Evolutionary conservation across 2,888 invertebrate species (phyloP).

Genomic region (Eilema depressum): DNA sequence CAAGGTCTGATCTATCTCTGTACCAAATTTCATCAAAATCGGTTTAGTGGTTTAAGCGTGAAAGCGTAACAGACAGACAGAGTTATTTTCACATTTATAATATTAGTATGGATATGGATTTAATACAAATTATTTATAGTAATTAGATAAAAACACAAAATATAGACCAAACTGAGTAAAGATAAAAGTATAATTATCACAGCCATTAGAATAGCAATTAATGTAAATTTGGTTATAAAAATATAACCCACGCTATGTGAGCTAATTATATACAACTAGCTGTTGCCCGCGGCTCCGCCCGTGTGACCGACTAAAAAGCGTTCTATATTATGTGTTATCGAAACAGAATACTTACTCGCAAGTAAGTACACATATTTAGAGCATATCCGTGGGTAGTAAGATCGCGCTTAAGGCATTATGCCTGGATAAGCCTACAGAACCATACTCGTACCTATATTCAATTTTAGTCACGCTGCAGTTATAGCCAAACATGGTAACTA

Average conservation of each 20-base stretch:
- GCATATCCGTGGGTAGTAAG: too few species aligned
- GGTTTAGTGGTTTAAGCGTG: too few species aligned
- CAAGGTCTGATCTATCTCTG: too few species aligned
- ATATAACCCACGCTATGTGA: not conserved
- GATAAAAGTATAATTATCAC: not conserved
- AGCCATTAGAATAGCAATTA: not conserved
- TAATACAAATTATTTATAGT: not conserved
- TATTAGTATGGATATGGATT: too few species aligned
- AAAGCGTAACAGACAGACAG: too few species aligned
- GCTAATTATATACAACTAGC: conserved; percentile 8
- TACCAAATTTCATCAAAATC: too few species aligned
- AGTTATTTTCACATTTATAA: too few species aligned
- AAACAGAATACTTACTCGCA: too few species aligned
- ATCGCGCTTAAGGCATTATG: not conserved
- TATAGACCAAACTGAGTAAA: not conserved
- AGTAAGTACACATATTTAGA: too few species aligned
- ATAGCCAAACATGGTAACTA: conserved; percentile 53
- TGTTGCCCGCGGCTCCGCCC: conserved; percentile 28
- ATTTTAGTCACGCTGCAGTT: conserved; percentile 23
- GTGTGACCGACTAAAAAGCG: too few species aligned
- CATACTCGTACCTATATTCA: not conserved
- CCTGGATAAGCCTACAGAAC: conserved; percentile 32
- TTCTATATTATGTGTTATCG: too few species aligned
- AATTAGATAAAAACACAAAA: not conserved
- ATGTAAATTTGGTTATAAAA: not conserved